A percentile compares a stretch with the other conserved stretches of the same genome.
phyloP scores from a whole-genome alignment of 1,140 invertebrate genomes.

The Atopsyche davidsoni region DNA sequence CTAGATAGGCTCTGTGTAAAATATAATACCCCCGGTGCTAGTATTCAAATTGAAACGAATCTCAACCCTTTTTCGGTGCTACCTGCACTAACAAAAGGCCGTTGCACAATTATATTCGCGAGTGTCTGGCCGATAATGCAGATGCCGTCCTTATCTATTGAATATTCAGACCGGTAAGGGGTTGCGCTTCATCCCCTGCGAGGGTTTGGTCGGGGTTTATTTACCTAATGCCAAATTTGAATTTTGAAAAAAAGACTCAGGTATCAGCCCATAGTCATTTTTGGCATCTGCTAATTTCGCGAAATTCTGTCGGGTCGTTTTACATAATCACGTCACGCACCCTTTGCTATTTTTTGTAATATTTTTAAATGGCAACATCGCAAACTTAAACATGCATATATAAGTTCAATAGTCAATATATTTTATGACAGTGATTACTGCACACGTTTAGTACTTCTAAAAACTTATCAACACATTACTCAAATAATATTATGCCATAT shows the following conservation, averaged over 20 bases:
- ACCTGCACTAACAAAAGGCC: constrained; percentile 25
- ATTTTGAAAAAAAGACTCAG: constrained; percentile 19
- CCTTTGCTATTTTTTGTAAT: no score
- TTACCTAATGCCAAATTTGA: constrained; percentile 30
- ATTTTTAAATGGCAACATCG: no score
- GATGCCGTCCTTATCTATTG: constrained; percentile 27
- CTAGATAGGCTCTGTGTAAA: no score
- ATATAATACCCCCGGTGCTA: no score
- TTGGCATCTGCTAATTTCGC: constrained; percentile 30
- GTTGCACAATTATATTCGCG: constrained; percentile 29
- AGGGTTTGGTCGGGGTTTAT: constrained; percentile 21
- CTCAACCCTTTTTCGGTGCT: constrained; percentile 6
- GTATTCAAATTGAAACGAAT: constrained; percentile 23
- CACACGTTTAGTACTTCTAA: no score
- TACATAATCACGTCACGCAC: constrained; percentile 20
- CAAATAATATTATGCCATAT: no score
- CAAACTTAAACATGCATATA: no score
- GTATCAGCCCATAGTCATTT: constrained; percentile 23
- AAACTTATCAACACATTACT: no score
- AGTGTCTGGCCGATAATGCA: constrained; percentile 27
- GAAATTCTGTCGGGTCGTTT: constrained; percentile 19
- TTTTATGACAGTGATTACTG: no score
- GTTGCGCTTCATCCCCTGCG: constrained; percentile 27
- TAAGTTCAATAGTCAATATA: no score
- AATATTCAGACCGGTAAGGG: constrained; percentile 29